Percentiles rank a stretch among this genome's conserved stretches.
Conservation (phyloP, 2,888 invertebrate species). For the Myopa testacea region DNA sequence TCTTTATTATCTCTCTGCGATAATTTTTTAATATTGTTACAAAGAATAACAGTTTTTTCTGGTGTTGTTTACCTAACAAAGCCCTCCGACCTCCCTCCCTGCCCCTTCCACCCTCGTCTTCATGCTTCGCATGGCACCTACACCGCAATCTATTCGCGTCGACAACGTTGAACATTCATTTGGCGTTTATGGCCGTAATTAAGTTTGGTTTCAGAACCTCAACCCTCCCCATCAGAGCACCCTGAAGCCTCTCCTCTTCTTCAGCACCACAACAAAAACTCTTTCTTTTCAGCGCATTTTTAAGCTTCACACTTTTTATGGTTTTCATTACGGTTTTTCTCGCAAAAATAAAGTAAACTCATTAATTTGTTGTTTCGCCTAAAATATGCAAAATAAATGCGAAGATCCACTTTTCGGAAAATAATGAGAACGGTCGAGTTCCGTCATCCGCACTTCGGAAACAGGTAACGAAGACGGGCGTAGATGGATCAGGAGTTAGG, state of each 20-base stretch:
- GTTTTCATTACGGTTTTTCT: slow-evolving; percentile 41
- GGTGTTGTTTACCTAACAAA: neutral
- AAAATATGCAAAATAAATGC: slow-evolving; percentile 53
- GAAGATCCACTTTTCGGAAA: slow-evolving; percentile 48
- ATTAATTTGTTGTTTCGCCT: slow-evolving; percentile 53
- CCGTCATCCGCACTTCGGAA: too few species aligned
- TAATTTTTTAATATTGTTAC: neutral
- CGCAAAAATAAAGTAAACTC: slow-evolving; percentile 48
- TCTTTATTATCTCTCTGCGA: too few species aligned
- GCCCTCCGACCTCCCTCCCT: neutral
- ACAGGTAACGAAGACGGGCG: too few species aligned
- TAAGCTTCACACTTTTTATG: slow-evolving; percentile 36
- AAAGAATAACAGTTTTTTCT: neutral
- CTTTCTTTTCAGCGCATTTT: neutral
- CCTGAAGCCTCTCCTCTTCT: neutral
- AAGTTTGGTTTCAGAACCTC: slow-evolving; percentile 17
- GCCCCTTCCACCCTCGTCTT: neutral
- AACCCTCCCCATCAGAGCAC: neutral
- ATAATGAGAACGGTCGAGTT: too few species aligned
- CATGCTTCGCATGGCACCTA: neutral
- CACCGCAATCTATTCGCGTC: too few species aligned
- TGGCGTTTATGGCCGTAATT: slow-evolving; percentile 28
- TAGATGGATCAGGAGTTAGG: too few species aligned
- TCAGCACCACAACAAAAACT: too few species aligned
- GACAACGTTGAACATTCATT: neutral